These are phyloP conservation scores for Beroe ovata DNA, from an alignment of 37 sponge, comb jelly and placozoan species.

Conservation along the genomic window DNA sequence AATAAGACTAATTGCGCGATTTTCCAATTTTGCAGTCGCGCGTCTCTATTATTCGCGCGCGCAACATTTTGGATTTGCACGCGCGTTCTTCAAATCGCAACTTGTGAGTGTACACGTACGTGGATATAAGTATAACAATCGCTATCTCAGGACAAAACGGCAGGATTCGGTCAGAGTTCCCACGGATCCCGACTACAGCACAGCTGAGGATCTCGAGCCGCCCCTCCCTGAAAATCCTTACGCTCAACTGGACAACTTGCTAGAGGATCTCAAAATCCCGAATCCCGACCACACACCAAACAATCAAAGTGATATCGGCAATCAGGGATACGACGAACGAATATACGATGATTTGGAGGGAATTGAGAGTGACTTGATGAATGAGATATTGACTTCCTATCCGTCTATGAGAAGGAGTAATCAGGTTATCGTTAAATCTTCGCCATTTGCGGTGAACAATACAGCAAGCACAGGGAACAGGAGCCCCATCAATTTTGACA, in stretches of 20 bases:
- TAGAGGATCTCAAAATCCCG: constrained; percentile 14
- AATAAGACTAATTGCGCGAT: too few relatives aligned
- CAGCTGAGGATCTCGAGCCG: background rate
- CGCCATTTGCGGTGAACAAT: constrained; percentile 35
- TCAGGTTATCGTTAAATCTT: constrained; percentile 33
- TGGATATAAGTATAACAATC: too few relatives aligned
- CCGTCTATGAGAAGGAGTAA: constrained; percentile 3
- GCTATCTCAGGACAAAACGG: constrained; percentile 1
- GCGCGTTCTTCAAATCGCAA: too few relatives aligned
- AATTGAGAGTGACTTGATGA: background rate
- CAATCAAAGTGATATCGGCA: background rate
- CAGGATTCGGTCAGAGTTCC: background rate
- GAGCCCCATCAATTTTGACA: background rate
- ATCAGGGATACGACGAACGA: background rate
- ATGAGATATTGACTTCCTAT: background rate
- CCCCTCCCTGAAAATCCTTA: constrained; percentile 65
- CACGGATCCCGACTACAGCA: background rate
- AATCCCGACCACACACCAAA: background rate
- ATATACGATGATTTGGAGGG: constrained; percentile 25
- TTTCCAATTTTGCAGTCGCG: too few relatives aligned
- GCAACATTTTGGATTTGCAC: too few relatives aligned
- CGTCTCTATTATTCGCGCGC: too few relatives aligned
- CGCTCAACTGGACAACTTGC: constrained; percentile 36
- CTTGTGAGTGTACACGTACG: too few relatives aligned
- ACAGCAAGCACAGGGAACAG: background rate